Base-by-base conservation (phyloP, 53 echinoderm and acorn worm genomes). In the Apostichopus leukothele region DNA sequence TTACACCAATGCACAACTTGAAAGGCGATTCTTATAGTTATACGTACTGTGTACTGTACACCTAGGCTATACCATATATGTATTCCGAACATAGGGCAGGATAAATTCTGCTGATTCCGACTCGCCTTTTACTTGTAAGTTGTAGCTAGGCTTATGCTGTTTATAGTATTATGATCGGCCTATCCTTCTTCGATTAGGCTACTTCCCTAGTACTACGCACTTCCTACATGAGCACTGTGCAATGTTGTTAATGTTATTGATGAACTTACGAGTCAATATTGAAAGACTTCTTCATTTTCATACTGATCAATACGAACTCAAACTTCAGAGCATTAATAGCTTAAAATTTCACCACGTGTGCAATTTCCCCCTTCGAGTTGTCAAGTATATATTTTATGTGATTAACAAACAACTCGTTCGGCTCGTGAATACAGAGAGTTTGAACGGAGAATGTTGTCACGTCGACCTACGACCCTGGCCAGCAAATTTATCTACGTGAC, bases 231-330 rank as follows among this genome's bases (percentile, higher is more conserved):
- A 39, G 75, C 75, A 23, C 9, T 12, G 9, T 75, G 57, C 57
- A 57, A 57, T 10, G 57, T 57, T 57, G 39, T 39, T 0, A 57
- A 57, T 10, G 57, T 57, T 39, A 16, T 11, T 23, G 26, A n/a
- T 39, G 26, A 75, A 87, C 84, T 84, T 84, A 84, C 84, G 84
- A 84, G 57, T 84, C 84, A 53, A 84, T 84, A 52, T 84, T 84
- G 67, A 84, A 84, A 10, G 84, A 84, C 57, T 84, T 84, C 84
- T 84, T 84, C 63, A 84, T 84, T 60, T 84, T 66, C 84, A 25
- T 51, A 21, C 52, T 79, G 52, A 54, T 26, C 16, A 79, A 11
- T 71, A 19, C 6, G 71, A 71, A 19, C 71, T 71, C 20, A 18
- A 19, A 71, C 18, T 71, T 71, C 16, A 71, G 71, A 16, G 71